These are phyloP conservation scores for Chionomys nivalis DNA, from an alignment of 2,113 vertebrate species.

Conservation along the genomic window DNA sequence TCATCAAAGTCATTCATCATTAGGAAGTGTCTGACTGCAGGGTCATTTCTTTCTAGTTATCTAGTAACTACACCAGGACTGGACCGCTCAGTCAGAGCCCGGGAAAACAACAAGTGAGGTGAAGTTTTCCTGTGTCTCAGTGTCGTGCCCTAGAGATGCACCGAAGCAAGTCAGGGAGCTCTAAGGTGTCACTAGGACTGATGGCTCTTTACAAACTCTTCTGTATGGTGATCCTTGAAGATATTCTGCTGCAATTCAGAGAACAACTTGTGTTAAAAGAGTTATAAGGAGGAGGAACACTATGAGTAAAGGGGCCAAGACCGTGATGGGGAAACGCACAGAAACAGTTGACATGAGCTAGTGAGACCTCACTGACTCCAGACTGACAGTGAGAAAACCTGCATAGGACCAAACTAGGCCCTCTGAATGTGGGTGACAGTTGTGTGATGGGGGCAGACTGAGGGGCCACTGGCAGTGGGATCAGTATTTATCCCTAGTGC, in stretches of 20 bases:
- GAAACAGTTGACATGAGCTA: too few relatives aligned
- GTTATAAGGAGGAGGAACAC: too few relatives aligned
- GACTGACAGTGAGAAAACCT: too few relatives aligned
- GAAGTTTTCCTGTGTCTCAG: background rate
- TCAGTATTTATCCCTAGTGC: too few relatives aligned
- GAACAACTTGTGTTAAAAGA: background rate
- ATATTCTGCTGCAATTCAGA: background rate
- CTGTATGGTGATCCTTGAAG: background rate
- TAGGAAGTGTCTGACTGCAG: background rate
- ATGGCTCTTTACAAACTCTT: conserved; percentile 6
- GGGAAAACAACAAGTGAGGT: background rate
- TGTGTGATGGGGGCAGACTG: too few relatives aligned
- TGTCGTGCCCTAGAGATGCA: background rate
- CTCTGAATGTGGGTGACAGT: too few relatives aligned
- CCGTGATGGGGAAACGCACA: too few relatives aligned
- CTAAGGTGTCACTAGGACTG: background rate
- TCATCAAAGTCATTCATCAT: background rate
- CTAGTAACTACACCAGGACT: background rate
- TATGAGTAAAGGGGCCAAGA: too few relatives aligned
- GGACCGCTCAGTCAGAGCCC: background rate
- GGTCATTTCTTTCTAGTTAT: background rate
- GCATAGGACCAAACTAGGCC: too few relatives aligned
- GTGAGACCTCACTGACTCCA: too few relatives aligned
- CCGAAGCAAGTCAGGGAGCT: background rate
- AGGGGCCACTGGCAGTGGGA: too few relatives aligned